Percentiles rank a stretch among this genome's conserved stretches.
phyloP scores from a whole-genome alignment of 2,888 invertebrate genomes.

The Melinaea marsaeus region DNA sequence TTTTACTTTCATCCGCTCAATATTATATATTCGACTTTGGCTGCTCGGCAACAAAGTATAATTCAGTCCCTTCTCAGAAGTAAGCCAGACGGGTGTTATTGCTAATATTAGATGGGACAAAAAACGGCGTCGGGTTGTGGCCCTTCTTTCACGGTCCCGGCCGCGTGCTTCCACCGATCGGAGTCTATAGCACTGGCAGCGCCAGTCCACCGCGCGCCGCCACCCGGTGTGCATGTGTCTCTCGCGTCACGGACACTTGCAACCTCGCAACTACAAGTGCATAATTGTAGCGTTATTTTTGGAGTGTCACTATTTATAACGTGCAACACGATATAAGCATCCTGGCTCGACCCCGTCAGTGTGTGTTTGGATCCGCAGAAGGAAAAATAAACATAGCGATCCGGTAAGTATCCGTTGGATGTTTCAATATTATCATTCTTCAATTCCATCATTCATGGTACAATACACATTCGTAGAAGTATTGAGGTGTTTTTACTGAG shows the following conservation, averaged over 20 bases:
- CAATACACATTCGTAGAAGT: slow-evolving; percentile 31
- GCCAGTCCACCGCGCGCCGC: slow-evolving; percentile 61
- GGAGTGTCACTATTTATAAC: slow-evolving; percentile 49
- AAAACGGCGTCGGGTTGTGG: slow-evolving; percentile 63
- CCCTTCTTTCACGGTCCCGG: slow-evolving; percentile 63
- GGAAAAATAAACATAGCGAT: slow-evolving; percentile 69
- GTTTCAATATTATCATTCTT: slow-evolving; percentile 28
- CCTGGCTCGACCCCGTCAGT: slow-evolving; percentile 51
- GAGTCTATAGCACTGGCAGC: slow-evolving; percentile 34
- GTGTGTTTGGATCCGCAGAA: slow-evolving; percentile 55
- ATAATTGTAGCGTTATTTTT: slow-evolving; percentile 52
- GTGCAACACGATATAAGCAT: slow-evolving; percentile 52
- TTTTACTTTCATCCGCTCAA: slow-evolving; percentile 27
- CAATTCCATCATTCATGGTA: slow-evolving; percentile 15
- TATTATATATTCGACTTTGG: slow-evolving; percentile 23
- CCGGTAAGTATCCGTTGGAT: slow-evolving; percentile 54
- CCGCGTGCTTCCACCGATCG: slow-evolving; percentile 38
- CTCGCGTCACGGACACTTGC: slow-evolving; percentile 44
- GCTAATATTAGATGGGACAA: slow-evolving; percentile 70
- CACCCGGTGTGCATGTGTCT: slow-evolving; percentile 49
- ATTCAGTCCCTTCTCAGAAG: slow-evolving; percentile 45
- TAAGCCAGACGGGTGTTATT: slow-evolving; percentile 55
- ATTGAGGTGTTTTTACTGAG: slow-evolving; percentile 26
- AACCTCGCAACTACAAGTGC: slow-evolving; percentile 53
- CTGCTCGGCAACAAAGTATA: slow-evolving; percentile 26